Evolutionary conservation across 2,113 vertebrate genomes (phyloP).

Genomic region (Parotia lawesii): DNA sequence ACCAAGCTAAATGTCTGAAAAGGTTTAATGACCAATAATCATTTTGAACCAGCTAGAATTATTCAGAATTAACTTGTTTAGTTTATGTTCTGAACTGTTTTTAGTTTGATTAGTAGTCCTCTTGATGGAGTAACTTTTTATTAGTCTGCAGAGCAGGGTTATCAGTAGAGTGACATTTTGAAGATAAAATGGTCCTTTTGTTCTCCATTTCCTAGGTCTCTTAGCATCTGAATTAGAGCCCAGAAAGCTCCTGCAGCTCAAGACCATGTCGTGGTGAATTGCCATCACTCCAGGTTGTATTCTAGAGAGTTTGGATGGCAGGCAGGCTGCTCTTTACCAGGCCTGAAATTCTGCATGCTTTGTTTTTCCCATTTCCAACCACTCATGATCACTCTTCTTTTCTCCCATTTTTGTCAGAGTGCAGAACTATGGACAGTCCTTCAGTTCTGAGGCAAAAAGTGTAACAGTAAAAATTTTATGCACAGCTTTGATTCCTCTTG

Average conservation of each 20-base stretch:
- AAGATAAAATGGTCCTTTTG: neutral
- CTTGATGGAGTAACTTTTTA: neutral
- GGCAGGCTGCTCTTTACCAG: neutral
- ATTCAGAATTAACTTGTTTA: neutral
- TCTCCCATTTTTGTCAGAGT: neutral
- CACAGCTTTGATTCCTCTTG: neutral
- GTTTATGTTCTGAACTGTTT: neutral
- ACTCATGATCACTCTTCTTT: neutral
- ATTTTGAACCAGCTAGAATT: neutral
- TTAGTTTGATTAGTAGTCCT: neutral
- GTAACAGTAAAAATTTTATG: neutral
- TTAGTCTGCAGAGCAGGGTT: neutral
- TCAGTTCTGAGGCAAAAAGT: neutral
- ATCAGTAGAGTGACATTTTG: neutral
- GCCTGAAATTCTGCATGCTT: neutral
- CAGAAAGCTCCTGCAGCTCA: neutral
- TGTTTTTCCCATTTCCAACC: neutral
- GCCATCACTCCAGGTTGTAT: neutral
- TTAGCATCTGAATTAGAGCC: slow-evolving; percentile 14
- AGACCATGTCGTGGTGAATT: neutral
- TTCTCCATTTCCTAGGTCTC: neutral
- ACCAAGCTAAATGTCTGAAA: neutral
- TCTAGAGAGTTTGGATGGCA: neutral
- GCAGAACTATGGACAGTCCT: neutral
- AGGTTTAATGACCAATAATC: neutral